Evolutionary conservation across 2,797 vertebrate genomes (phyloP), one percentile per base, ranked within the genome.

Genomic region (Betta splendens): DNA sequence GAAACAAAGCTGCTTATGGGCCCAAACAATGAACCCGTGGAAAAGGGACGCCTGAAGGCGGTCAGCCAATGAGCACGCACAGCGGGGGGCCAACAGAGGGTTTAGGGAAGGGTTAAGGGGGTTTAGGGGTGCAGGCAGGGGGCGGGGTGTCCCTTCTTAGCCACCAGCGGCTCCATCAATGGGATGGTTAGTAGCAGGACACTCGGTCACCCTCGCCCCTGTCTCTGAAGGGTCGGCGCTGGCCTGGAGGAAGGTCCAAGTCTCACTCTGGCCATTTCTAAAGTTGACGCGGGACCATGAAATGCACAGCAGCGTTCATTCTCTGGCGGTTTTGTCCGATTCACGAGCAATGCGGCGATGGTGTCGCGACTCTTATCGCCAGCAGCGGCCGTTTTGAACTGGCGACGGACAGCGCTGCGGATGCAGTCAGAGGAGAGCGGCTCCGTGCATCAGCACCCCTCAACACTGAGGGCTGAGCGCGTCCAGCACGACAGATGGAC

Each of bases 1-100:
- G 87, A 90, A 88, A 91, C 89, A 91, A 91, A 91, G 89, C 89
- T 89, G 85, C 88, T 91, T 90, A 91, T 70, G 72, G 87, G 55
- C 48, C 81, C 88, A 87, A 78, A 91, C 89, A 91, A 91, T 91
- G 66, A 87, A 42, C 79, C 84, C 71, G 77, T 83, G 86, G 78
- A 88, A 88, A 85, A 85, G 80, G 85, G 87, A 89, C 86, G 89
- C 88, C 89, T 81, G 77, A 87, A 91, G 88, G 89, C 88, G 86
- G 87, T 90, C 89, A 80, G 83, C 87, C 89, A 89, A 89, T 89
- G 85, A 88, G 79, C 80, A 75, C 22, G 57, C 88, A 77, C 89
- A 78, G 81, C 89, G 52, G 88, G 89, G 87, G 89, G 88, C 81
- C 83, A 76, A 40, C 80, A 64, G 75, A 72, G 85, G 85, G 86